Conservation (phyloP, 2,113 vertebrate genomes). For the Struthidea cinerea region DNA sequence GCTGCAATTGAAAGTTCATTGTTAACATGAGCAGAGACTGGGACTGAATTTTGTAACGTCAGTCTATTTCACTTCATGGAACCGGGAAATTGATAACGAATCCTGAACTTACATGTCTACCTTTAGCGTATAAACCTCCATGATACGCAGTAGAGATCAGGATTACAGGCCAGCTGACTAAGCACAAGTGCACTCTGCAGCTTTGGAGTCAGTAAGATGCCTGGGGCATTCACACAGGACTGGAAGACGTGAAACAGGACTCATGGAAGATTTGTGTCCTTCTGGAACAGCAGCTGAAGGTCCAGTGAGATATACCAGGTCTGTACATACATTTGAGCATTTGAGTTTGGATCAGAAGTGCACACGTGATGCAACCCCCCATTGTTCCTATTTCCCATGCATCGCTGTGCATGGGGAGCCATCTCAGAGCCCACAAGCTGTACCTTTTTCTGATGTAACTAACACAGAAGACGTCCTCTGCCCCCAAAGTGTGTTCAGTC, state of each 20-base stretch:
- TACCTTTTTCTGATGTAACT: background rate
- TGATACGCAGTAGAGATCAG: background rate
- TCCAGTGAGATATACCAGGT: background rate
- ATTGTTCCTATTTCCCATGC: background rate
- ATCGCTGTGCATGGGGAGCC: rapidly evolving
- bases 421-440: background rate
- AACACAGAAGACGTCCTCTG: background rate
- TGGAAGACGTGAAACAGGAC: background rate
- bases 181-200: background rate
- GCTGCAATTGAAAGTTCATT: background rate
- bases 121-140: background rate
- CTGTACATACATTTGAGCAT: background rate
- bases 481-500: background rate
- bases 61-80: background rate
- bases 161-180: background rate
- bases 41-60: background rate
- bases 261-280: background rate
- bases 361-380: rapidly evolving
- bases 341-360: background rate
- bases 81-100: background rate
- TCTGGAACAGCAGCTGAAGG: background rate
- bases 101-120: background rate
- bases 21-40: background rate
- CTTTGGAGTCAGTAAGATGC: background rate
- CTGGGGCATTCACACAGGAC: background rate